Percentiles rank a stretch among this genome's conserved stretches.
Conservation (phyloP, 2,113 vertebrate genomes). For the Laticauda colubrina region DNA sequence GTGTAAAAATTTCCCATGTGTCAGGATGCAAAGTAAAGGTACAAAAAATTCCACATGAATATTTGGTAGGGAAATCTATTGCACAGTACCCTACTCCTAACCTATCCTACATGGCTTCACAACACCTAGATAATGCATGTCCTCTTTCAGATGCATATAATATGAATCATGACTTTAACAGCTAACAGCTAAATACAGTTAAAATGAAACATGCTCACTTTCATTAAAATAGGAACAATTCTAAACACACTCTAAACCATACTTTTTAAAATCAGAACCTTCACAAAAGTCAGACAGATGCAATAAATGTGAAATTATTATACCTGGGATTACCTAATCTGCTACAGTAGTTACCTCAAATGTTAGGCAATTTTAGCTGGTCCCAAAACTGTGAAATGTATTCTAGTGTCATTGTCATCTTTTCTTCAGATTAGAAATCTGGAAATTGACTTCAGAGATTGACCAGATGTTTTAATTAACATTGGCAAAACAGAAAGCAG, state of each 20-base stretch:
- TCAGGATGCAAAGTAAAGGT: not conserved
- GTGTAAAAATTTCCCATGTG: not conserved
- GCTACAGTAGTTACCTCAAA: not conserved
- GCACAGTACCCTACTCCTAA: not conserved
- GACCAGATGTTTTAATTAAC: constrained; percentile 47
- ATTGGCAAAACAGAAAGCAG: constrained; percentile 25
- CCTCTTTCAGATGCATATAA: not conserved
- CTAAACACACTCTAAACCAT: not conserved
- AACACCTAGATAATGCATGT: not conserved
- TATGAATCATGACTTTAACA: not conserved
- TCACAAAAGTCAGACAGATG: not conserved
- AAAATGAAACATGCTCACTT: not conserved
- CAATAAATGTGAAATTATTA: not conserved
- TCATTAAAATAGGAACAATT: not conserved
- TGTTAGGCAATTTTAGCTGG: not conserved
- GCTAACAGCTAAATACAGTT: not conserved
- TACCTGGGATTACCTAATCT: not conserved
- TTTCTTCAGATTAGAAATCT: not conserved
- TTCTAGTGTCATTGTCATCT: not conserved
- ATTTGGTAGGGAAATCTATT: not conserved
- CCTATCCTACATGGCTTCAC: not conserved
- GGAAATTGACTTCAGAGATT: constrained; percentile 8
- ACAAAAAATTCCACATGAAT: not conserved
- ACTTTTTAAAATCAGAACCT: not conserved
- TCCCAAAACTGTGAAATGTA: not conserved